A percentile compares a stretch with the other conserved stretches of the same genome.
Conservation (phyloP, 2,888 invertebrate genomes). For the Atethmia centrago region DNA sequence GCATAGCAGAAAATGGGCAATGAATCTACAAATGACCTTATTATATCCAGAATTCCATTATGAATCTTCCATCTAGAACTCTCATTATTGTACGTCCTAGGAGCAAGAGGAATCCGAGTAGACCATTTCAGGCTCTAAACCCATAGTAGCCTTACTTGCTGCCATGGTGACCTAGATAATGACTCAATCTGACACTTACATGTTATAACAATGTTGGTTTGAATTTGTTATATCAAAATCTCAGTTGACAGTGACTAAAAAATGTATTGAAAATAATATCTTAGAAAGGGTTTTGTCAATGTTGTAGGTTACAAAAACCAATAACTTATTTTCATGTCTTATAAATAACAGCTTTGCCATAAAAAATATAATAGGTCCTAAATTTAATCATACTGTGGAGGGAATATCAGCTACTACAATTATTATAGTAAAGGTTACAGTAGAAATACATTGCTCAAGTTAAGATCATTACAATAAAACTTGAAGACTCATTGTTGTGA, state of each 20-base stretch:
- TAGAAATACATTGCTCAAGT: neutral
- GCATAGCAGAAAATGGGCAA: neutral
- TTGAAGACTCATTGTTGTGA: conserved; percentile 44
- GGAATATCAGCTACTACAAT: no score
- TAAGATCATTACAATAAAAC: conserved; percentile 15
- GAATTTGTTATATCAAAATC: neutral
- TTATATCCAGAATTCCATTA: no score
- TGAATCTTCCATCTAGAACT: no score
- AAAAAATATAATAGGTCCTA: neutral
- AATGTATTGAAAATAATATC: neutral
- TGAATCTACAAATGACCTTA: neutral
- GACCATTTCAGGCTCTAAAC: neutral
- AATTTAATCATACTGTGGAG: neutral
- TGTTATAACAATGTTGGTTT: neutral
- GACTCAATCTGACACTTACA: neutral
- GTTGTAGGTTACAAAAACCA: neutral
- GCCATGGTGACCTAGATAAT: neutral
- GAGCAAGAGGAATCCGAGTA: neutral
- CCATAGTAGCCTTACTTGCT: neutral
- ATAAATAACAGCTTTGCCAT: neutral
- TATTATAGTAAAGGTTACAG: neutral
- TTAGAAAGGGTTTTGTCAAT: neutral
- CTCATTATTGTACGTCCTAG: neutral
- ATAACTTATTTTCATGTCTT: neutral
- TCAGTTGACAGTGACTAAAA: neutral